Evolutionary conservation across 2,888 invertebrate species (phyloP).

Genomic region (Coelopa pilipes): DNA sequence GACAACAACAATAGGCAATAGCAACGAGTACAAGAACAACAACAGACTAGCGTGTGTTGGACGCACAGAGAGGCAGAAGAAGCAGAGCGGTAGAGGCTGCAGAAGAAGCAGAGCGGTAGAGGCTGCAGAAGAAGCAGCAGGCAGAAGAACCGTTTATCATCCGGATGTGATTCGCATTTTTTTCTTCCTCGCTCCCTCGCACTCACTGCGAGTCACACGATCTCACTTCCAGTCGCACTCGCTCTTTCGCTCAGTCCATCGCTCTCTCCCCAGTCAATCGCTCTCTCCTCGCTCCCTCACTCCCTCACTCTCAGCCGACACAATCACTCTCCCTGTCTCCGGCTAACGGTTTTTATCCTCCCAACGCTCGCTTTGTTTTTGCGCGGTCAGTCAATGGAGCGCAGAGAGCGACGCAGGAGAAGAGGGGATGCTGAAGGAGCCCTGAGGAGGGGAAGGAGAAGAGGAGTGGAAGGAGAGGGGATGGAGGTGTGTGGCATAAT

Average conservation of each 20-base stretch:
- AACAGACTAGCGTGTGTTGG: neutral
- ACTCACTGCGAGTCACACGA: slow-evolving; percentile 45
- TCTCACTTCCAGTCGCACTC: too few relatives aligned
- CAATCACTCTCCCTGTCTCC: too few relatives aligned
- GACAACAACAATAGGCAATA: neutral
- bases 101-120: too few relatives aligned
- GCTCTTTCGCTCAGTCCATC: slow-evolving; percentile 51
- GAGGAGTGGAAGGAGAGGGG: neutral
- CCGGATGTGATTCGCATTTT: slow-evolving; percentile 37
- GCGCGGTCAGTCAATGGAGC: neutral
- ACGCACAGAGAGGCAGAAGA: neutral
- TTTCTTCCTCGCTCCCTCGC: slow-evolving; percentile 47
- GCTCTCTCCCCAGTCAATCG: too few relatives aligned
- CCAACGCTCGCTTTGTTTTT: neutral
- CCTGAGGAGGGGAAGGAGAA: neutral
- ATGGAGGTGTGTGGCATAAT: too few relatives aligned
- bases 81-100: too few relatives aligned
- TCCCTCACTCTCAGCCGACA: too few relatives aligned
- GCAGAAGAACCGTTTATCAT: slow-evolving; percentile 40
- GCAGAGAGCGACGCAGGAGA: neutral
- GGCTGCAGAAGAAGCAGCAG: slow-evolving; percentile 19
- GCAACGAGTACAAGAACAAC: neutral
- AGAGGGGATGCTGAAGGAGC: neutral
- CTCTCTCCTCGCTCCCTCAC: too few relatives aligned
- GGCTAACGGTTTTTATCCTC: too few relatives aligned